Evolutionary conservation across 2,797 vertebrate genomes (phyloP), one percentile per base, ranked within the genome.

Genomic region (Gymnothorax reevesii): DNA sequence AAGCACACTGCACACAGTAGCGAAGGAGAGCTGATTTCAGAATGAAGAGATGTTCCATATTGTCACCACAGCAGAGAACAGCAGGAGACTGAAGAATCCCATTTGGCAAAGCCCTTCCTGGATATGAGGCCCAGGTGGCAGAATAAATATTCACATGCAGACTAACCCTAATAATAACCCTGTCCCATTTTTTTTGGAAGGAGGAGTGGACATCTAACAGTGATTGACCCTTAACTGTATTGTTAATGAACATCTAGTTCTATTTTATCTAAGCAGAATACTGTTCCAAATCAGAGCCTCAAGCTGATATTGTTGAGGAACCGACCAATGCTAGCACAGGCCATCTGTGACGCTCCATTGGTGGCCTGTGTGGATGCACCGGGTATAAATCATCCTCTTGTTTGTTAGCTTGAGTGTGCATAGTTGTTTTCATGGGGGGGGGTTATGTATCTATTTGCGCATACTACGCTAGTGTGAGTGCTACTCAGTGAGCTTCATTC

Each of bases 301-400:
- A 33, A 27, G n/a, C 25, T 73, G 12, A 73, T 33, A 33, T 73
- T 73, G 33, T 10, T 27, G 33, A 27, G 12, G 2, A 73, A 27
- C 69, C 91, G 91, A 92, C 90, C 92, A 92, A 60, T 83, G 33
- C 57, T 27, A 42, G 33, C 33, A 86, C 87, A 89, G 57, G 85
- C 52, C 85, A 73, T 73, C 80, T 79, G 79, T 60, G 84, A 87
- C 62, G 66, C 82, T 71, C 86, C 88, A 83, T 49, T 87, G 62
- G 66, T 33, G 86, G 84, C 64, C 84, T 83, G 83, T 83, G 83
- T 82, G 69, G 64, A 85, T 75, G 8, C 42, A 20, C 55, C 20
- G 25, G 84, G 55, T 75, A 87, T 71, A 84, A 33, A 42, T n/a
- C 84, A 82, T 59, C 62, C 84, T 77, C 27, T 54, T 84, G 86